Conservation (phyloP, 2,113 vertebrate species). For the Heterotis niloticus region DNA sequence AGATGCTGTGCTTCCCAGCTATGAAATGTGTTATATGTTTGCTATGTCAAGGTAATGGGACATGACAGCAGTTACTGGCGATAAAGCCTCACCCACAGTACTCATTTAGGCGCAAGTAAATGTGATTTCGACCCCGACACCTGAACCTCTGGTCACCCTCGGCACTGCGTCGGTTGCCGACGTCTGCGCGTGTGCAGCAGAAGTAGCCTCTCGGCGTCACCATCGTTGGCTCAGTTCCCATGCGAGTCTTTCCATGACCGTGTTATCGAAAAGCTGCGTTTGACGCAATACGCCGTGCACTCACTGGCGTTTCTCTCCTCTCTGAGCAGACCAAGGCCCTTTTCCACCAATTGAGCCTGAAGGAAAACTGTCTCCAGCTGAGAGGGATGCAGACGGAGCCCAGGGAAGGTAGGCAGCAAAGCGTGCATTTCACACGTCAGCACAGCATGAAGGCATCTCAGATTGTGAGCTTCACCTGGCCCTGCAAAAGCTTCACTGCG, state of each 20-base stretch:
- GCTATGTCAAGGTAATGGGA: not conserved
- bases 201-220: not conserved
- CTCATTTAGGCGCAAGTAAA: not conserved
- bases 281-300: slow-evolving; percentile 17
- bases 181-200: no score
- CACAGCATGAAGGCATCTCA: not conserved
- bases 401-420: slow-evolving; percentile 76
- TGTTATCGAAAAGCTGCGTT: not conserved
- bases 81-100: not conserved
- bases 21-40: no score
- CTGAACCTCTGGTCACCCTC: not conserved
- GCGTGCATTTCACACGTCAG: not conserved
- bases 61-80: not conserved
- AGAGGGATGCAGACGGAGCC: slow-evolving; percentile 72
- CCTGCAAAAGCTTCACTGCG: no score
- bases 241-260: slow-evolving; percentile 23
- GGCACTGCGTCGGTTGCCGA: not conserved
- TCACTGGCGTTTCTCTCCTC: slow-evolving; percentile 39
- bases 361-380: slow-evolving; percentile 83
- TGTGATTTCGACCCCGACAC: not conserved
- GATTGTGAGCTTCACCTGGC: no score
- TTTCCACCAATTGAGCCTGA: slow-evolving; percentile 89
- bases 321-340: slow-evolving; percentile 79
- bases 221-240: slow-evolving; percentile 41
- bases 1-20: no score